Conservation (phyloP, 2,888 invertebrate genomes). For the Ophion costatus region DNA sequence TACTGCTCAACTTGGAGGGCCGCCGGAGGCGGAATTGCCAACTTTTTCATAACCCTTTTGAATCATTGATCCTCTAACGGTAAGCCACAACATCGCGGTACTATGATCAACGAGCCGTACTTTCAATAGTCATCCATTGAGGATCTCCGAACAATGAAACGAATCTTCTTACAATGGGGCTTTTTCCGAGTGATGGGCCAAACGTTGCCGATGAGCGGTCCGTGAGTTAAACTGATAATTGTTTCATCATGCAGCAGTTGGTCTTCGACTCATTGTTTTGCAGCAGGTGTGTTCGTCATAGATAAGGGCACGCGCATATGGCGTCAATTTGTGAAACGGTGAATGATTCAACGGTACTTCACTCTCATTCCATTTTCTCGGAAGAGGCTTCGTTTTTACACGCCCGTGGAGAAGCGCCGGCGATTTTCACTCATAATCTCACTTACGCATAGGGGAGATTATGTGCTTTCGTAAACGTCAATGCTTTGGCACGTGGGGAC, state of each 20-base stretch:
- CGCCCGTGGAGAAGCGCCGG: neutral
- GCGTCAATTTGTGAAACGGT: constrained; percentile 1
- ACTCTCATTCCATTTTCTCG: neutral
- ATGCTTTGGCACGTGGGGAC: neutral
- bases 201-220: neutral
- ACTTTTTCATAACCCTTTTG: too few relatives aligned
- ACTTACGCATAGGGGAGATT: neutral
- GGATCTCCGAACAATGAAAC: neutral
- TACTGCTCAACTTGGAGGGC: too few relatives aligned
- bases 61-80: too few relatives aligned
- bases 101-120: neutral
- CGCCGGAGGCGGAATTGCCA: too few relatives aligned
- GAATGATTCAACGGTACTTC: neutral
- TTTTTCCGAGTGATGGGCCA: neutral
- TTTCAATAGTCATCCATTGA: constrained; percentile 28
- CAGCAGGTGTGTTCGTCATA: constrained; percentile 20
- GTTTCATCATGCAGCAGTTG: neutral
- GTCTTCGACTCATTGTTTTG: neutral
- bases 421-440: neutral
- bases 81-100: neutral
- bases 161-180: neutral
- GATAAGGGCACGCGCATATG: constrained; percentile 24
- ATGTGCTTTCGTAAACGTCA: neutral
- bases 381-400: neutral
- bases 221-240: neutral